Evolutionary conservation across 2,888 invertebrate genomes (phyloP), one percentile per base, ranked within the genome.

Genomic region (Sinhomidia bicolor): DNA sequence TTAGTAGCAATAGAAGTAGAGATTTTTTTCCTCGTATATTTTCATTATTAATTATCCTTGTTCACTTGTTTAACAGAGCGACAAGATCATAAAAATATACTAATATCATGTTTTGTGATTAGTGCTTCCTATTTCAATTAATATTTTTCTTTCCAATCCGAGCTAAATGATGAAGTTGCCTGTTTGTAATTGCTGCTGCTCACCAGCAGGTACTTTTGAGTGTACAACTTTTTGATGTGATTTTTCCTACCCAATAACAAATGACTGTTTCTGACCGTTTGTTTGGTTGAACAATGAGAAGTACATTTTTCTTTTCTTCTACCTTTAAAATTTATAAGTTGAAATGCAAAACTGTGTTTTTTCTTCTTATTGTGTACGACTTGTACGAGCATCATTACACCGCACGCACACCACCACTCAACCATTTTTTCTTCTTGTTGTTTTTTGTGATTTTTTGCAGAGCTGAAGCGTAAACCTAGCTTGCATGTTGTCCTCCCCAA

Each of bases 401-500:
- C 36, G 41, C 44, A 23, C 36, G 71, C 44, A 41, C 44, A 41
- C 71, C 47, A 3, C 57, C 47, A 47, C 47, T 68, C 44, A 44
- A 20, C 81, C 65, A 81, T 65, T 62, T 81, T 36, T 36, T 65
- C 44, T 62, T 81, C 36, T 41, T 81, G 71, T 41, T 36, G 47
- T 78, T 60, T 85, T 74, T 62, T 84, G 85, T 76, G 51, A 84
- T 84, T 65, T 82, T 89, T 89, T 90, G 68, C 93, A 94, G 94
- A 80, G 94, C 94, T 88, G 93, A 93, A 93, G 94, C 92, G 93
- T 94, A 93, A 93, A 80, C 92, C 94, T 93, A 94, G 94, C 92
- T 93, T 94, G 91, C 94, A 94, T 93, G 94, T 94, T 92, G 93
- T 95, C 90, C 93, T 95, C 92, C 94, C 95, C 92, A 95, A 95